These are phyloP conservation scores for Parnassius apollo DNA, from an alignment of 2,888 invertebrate genomes.

Conservation along the genomic window DNA sequence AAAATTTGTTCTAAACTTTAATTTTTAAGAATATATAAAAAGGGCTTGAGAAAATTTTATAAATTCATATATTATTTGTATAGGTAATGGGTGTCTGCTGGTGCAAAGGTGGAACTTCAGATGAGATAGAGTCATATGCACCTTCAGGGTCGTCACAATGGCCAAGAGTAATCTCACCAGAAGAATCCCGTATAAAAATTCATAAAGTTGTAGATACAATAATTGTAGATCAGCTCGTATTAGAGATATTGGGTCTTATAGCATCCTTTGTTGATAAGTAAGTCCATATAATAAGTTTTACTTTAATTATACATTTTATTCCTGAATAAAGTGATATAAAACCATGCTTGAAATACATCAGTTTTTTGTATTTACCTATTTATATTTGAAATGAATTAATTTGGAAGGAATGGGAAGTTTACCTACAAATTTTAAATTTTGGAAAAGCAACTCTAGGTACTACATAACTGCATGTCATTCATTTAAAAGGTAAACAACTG, in stretches of 20 bases:
- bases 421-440: no score
- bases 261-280: conserved; percentile 90
- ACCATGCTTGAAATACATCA: no score
- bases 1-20: no score
- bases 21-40: no score
- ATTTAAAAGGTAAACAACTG: no score
- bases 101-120: conserved; percentile 83
- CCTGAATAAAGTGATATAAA: not conserved
- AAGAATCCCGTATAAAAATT: conserved; percentile 38
- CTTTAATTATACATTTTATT: not conserved
- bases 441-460: no score
- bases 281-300: conserved; percentile 44
- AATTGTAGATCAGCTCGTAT: conserved; percentile 86
- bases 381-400: no score
- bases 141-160: conserved; percentile 43
- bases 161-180: conserved; percentile 35
- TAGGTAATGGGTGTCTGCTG: conserved; percentile 88
- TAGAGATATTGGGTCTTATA: conserved; percentile 90
- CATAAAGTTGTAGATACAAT: conserved; percentile 56
- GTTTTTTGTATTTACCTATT: no score
- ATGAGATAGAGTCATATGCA: conserved; percentile 71
- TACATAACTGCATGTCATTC: no score
- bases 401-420: no score
- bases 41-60: no score
- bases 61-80: conserved; percentile 7